Percentiles rank a stretch among this genome's conserved stretches.
Conservation (phyloP, 2,888 invertebrate species). For the Carpatolechia fugitivella region DNA sequence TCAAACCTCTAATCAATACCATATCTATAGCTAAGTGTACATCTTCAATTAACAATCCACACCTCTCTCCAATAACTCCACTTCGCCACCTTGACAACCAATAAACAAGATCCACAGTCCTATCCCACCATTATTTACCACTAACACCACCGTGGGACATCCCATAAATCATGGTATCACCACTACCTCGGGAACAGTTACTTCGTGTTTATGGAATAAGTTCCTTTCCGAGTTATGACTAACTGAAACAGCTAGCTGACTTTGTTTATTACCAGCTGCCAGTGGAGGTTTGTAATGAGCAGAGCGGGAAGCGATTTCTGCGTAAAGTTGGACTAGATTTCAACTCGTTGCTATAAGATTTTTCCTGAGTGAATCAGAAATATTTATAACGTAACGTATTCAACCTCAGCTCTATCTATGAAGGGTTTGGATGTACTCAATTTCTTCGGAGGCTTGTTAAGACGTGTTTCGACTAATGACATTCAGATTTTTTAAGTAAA, state of each 20-base stretch:
- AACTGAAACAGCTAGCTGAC: conserved; percentile 13
- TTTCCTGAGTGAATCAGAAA: no score
- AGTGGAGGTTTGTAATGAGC: not conserved
- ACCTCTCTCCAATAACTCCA: not conserved
- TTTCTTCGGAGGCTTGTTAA: no score
- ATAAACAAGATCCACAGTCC: not conserved
- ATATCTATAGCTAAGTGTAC: not conserved
- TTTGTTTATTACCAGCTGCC: conserved; percentile 25
- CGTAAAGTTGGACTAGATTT: no score
- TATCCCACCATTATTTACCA: conserved; percentile 15
- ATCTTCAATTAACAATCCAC: not conserved
- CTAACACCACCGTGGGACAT: not conserved
- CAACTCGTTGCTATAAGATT: no score
- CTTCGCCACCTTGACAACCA: not conserved
- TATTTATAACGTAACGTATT: no score
- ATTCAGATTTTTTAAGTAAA: no score
- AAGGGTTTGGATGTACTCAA: no score
- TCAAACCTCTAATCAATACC: no score
- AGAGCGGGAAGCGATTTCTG: conserved; percentile 18
- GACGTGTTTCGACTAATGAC: no score
- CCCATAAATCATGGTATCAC: conserved; percentile 8
- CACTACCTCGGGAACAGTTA: conserved; percentile 17
- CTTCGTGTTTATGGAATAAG: conserved; percentile 23
- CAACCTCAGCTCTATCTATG: no score
- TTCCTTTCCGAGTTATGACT: conserved; percentile 32